phyloP scores from a whole-genome alignment of 2,888 invertebrate species.

The Dendrolimus houi region DNA sequence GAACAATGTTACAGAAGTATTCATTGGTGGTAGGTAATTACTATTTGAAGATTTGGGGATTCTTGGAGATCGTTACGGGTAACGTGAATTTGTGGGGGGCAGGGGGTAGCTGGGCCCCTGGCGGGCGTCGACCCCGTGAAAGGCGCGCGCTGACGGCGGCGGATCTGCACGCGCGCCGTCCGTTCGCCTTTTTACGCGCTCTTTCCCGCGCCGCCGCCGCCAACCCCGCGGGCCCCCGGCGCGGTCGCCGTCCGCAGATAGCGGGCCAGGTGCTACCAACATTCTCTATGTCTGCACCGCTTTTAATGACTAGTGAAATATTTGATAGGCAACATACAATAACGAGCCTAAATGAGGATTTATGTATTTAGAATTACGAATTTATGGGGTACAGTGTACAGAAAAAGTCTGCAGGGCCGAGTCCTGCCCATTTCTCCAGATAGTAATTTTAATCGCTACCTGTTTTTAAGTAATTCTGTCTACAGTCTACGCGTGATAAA shows the following conservation, averaged over 20 bases:
- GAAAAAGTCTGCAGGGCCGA: too few relatives aligned
- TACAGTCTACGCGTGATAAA: too few relatives aligned
- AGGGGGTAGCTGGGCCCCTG: slow-evolving; percentile 52
- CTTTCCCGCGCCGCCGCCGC: slow-evolving; percentile 62
- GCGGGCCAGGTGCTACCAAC: slow-evolving; percentile 63
- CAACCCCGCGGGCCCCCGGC: slow-evolving; percentile 69
- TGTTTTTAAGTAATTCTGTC: too few relatives aligned
- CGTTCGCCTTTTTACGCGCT: slow-evolving; percentile 73
- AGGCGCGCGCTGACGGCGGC: slow-evolving; percentile 48
- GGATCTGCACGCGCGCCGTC: slow-evolving; percentile 55
- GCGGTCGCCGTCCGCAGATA: slow-evolving; percentile 75
- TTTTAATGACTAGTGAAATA: slow-evolving; percentile 5
- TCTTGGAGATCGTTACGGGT: slow-evolving; percentile 38
- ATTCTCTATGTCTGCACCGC: slow-evolving; percentile 63
- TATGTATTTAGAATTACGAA: too few relatives aligned
- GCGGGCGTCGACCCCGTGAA: slow-evolving; percentile 71
- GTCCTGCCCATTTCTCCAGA: too few relatives aligned
- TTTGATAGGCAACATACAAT: slow-evolving; percentile 9
- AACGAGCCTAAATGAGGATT: neutral
- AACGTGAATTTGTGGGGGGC: slow-evolving; percentile 29
- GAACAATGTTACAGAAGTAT: slow-evolving; percentile 3
- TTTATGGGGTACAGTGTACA: too few relatives aligned
- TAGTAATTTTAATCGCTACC: too few relatives aligned
- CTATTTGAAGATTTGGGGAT: slow-evolving; percentile 29
- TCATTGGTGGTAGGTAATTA: neutral